Percentiles rank a stretch among this genome's conserved stretches.
Conservation (phyloP, 2,113 vertebrate genomes). For the Gasterosteus nipponicus region DNA sequence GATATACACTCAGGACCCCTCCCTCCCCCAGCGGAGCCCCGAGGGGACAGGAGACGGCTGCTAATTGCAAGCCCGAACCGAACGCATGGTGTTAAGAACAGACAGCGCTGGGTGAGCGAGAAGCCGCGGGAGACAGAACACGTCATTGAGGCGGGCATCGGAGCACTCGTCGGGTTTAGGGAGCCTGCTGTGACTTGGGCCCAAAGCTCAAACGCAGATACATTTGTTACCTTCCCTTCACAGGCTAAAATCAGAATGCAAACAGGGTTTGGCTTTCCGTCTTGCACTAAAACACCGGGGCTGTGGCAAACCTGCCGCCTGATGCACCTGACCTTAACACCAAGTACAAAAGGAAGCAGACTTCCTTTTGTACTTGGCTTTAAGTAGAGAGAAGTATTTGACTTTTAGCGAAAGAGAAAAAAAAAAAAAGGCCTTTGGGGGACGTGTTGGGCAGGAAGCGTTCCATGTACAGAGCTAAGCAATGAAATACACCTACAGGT, state of each 20-base stretch:
- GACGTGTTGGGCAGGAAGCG: constrained; percentile 31
- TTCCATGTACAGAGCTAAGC: constrained; percentile 12
- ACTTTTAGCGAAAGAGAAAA: not conserved
- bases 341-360: constrained; percentile 19
- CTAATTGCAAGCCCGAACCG: constrained; percentile 65
- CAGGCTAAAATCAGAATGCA: not conserved
- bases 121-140: constrained; percentile 9
- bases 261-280: constrained; percentile 6
- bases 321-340: constrained; percentile 20
- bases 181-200: constrained; percentile 8
- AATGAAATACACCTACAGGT: constrained; percentile 19
- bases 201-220: not conserved
- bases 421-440: constrained; percentile 5
- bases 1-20: not conserved
- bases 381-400: not conserved
- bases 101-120: constrained; percentile 50
- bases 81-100: constrained; percentile 57
- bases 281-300: constrained; percentile 30
- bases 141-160: constrained; percentile 6
- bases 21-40: constrained; percentile 31
- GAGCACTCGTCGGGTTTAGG: constrained; percentile 7
- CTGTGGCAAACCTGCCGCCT: not conserved
- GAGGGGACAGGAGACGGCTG: constrained; percentile 65
- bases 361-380: no score
- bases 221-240: constrained; percentile 27